Evolutionary conservation across 2,113 vertebrate genomes (phyloP).

Genomic region (Notiomystis cincta): DNA sequence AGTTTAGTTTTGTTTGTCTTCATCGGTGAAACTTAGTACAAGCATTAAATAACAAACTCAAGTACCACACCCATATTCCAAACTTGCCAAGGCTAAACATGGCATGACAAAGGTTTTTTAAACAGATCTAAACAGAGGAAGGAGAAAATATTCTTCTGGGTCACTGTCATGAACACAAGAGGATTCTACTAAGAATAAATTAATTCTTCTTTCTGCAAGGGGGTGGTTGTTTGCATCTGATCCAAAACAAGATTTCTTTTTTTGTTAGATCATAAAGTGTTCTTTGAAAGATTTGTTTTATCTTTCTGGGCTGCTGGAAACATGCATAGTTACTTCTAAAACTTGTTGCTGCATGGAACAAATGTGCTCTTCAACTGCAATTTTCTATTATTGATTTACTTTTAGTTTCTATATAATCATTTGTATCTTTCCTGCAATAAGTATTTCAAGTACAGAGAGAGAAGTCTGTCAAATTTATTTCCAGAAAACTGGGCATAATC

Average conservation of each 20-base stretch:
- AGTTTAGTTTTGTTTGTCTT: constrained; percentile 17
- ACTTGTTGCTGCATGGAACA: neutral
- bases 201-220: neutral
- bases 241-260: neutral
- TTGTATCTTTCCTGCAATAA: constrained; percentile 41
- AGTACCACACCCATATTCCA: neutral
- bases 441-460: neutral
- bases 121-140: neutral
- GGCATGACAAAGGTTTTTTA: neutral
- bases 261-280: neutral
- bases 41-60: neutral
- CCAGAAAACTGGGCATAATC: constrained; percentile 37
- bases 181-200: neutral
- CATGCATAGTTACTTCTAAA: neutral
- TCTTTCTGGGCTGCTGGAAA: neutral
- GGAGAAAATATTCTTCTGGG: neutral
- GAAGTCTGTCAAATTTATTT: constrained; percentile 33
- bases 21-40: neutral
- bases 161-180: neutral
- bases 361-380: constrained; percentile 26
- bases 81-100: neutral
- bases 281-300: neutral
- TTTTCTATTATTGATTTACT: constrained; percentile 30
- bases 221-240: neutral
- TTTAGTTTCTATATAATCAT: constrained; percentile 40